A percentile compares a stretch with the other conserved stretches of the same genome.
Conservation (phyloP, 2,113 vertebrate genomes). For the Sturnira hondurensis region DNA sequence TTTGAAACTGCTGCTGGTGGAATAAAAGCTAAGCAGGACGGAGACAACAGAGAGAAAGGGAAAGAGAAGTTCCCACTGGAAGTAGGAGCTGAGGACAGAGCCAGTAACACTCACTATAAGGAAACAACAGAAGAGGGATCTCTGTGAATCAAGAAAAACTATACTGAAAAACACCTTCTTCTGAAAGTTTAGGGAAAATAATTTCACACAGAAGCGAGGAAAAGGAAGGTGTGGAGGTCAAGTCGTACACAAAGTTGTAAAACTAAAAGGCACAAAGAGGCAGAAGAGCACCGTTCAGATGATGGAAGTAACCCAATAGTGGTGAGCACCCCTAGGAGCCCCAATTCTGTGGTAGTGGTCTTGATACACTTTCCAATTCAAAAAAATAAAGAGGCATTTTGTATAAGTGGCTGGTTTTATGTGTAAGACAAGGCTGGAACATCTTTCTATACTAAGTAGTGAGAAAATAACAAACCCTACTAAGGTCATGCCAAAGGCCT, state of each 20-base stretch:
- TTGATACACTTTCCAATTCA: background rate
- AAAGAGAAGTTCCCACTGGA: background rate
- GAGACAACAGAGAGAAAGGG: background rate
- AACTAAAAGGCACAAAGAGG: background rate
- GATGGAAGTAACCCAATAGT: background rate
- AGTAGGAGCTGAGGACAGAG: background rate
- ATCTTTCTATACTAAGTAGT: background rate
- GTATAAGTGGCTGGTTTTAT: background rate
- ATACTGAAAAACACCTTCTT: background rate
- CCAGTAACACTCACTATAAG: background rate
- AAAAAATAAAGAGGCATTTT: slow-evolving; percentile 1
- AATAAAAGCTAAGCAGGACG: background rate
- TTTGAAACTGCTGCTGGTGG: background rate
- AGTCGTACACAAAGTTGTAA: background rate
- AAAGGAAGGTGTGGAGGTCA: background rate
- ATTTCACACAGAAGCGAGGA: background rate
- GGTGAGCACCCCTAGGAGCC: background rate
- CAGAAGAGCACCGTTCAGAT: background rate
- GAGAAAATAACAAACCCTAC: background rate
- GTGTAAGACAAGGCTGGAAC: background rate
- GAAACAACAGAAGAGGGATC: background rate
- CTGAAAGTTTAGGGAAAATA: background rate
- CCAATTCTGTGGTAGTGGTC: background rate
- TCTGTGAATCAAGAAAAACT: background rate
- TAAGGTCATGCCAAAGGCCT: background rate